Evolutionary conservation across 2,797 vertebrate genomes (phyloP).

Genomic region (Mallotus villosus): DNA sequence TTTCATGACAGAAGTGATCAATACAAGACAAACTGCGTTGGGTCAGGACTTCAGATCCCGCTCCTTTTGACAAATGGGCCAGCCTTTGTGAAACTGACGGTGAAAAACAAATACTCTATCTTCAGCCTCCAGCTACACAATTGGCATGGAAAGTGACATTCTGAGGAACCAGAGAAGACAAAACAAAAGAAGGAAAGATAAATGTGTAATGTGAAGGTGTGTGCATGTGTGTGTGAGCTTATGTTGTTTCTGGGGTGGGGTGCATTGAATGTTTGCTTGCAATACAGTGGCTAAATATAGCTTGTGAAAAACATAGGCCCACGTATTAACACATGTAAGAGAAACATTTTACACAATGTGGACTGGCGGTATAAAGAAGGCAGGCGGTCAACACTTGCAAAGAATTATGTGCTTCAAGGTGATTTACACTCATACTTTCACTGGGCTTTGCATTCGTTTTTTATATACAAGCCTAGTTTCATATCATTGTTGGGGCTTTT

Average conservation of each 20-base stretch:
- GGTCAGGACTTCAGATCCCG: slow-evolving; percentile 50
- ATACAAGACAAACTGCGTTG: slow-evolving; percentile 63
- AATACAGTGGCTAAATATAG: slow-evolving; percentile 34
- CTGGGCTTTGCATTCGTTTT: too few relatives aligned
- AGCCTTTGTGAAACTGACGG: slow-evolving; percentile 61
- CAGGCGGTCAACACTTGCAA: background rate
- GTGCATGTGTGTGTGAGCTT: background rate
- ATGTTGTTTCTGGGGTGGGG: slow-evolving; percentile 24
- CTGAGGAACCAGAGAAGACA: slow-evolving; percentile 58
- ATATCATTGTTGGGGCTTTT: background rate
- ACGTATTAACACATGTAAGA: too few relatives aligned
- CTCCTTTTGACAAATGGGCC: slow-evolving; percentile 69
- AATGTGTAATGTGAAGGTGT: slow-evolving; percentile 47
- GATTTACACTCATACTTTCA: too few relatives aligned
- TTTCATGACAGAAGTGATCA: slow-evolving; percentile 62
- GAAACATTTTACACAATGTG: too few relatives aligned
- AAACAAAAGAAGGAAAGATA: slow-evolving; percentile 58
- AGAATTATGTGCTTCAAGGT: background rate
- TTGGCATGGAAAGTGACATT: slow-evolving; percentile 62
- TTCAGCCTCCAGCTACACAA: slow-evolving; percentile 48
- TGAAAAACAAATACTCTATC: slow-evolving; percentile 64
- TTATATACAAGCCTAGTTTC: background rate
- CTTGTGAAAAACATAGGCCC: background rate
- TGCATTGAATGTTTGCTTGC: slow-evolving; percentile 8
- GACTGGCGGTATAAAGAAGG: background rate